Evolutionary conservation across 2,797 vertebrate genomes (phyloP).

Genomic region (Sebastes iracundus): DNA sequence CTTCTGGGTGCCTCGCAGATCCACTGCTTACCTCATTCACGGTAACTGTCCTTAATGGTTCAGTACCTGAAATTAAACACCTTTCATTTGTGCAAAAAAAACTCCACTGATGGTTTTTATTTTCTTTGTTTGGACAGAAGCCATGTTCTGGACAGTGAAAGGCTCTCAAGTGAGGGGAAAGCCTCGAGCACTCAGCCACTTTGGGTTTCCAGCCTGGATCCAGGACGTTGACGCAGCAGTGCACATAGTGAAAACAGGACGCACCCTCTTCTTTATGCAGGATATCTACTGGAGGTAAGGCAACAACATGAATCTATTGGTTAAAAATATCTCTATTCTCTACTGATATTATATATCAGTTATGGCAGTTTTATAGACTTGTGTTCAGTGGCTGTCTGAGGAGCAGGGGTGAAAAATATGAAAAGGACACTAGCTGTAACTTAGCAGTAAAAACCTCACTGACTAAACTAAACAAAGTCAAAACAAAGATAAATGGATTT

Average conservation of each 20-base stretch:
- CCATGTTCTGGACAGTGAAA: constrained; percentile 82
- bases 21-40: constrained; percentile 81
- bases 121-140: constrained; percentile 55
- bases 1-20: constrained; percentile 80
- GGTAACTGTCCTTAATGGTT: constrained; percentile 58
- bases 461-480: too few species aligned
- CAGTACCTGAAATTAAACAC: background rate
- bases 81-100: background rate
- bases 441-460: too few species aligned
- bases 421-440: too few species aligned
- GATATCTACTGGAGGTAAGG: constrained; percentile 84
- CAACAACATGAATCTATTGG: background rate
- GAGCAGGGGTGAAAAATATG: too few species aligned
- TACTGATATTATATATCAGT: background rate
- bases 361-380: background rate
- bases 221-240: constrained; percentile 82
- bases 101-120: background rate
- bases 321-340: background rate
- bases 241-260: constrained; percentile 77
- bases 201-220: constrained; percentile 81
- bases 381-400: background rate
- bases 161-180: constrained; percentile 74
- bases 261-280: constrained; percentile 83
- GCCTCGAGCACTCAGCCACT: constrained; percentile 73
- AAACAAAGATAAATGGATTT: too few species aligned